Percentiles rank a stretch among this genome's conserved stretches.
Conservation (phyloP, 2,888 invertebrate species). For the Hetaerina titia region DNA sequence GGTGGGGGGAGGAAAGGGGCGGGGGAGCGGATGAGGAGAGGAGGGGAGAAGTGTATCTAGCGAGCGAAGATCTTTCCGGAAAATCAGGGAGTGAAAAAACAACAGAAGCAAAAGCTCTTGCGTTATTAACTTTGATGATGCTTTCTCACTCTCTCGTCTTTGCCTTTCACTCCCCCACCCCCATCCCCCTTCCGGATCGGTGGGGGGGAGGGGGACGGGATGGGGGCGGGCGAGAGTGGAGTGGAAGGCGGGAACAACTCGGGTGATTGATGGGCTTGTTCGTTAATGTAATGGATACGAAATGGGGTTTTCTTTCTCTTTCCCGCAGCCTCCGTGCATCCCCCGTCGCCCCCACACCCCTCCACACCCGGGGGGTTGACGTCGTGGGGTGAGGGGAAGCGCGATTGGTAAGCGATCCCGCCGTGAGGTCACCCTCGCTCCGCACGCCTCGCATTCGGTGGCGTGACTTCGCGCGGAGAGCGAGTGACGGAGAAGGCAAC, state of each 20-base stretch:
- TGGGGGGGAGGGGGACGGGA: neutral
- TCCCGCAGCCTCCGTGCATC: neutral
- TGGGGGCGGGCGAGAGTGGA: neutral
- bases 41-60: neutral
- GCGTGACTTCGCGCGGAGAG: no score
- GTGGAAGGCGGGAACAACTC: no score
- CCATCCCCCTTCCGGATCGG: neutral
- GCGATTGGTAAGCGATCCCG: neutral
- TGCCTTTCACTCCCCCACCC: neutral
- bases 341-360: neutral
- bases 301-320: constrained; percentile 1
- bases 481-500: no score
- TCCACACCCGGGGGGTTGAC: neutral
- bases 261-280: constrained; percentile 56
- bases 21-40: no score
- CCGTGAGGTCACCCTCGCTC: no score
- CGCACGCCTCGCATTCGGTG: no score
- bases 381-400: neutral
- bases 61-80: constrained; percentile 45
- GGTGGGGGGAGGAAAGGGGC: neutral
- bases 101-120: constrained; percentile 43
- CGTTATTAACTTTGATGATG: constrained; percentile 66
- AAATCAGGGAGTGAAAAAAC: constrained; percentile 37
- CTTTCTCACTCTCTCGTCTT: constrained; percentile 36
- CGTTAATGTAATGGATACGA: constrained; percentile 64